Conservation (phyloP, 2,797 vertebrate genomes). For the Syncerus caffer region DNA sequence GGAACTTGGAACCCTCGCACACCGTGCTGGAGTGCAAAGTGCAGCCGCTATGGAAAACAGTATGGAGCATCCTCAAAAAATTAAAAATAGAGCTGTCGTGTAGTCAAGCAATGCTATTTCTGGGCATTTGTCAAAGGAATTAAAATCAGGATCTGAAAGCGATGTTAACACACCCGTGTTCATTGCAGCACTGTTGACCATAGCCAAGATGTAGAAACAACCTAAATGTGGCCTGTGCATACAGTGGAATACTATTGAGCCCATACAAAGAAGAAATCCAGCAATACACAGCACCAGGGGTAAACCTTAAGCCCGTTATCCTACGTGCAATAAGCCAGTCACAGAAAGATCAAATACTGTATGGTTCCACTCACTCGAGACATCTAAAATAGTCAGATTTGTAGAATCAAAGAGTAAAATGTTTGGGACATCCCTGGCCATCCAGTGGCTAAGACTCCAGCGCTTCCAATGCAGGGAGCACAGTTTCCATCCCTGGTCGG, state of each 20-base stretch:
- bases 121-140: neutral
- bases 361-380: neutral
- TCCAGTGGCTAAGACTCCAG: neutral
- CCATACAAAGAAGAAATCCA: neutral
- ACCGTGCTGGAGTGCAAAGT: neutral
- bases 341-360: neutral
- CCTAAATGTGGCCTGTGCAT: rapidly evolving
- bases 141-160: neutral
- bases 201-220: neutral
- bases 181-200: neutral
- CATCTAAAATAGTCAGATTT: neutral
- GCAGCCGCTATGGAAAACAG: neutral
- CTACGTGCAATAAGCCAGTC: neutral
- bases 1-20: neutral
- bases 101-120: neutral
- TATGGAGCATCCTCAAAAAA: neutral
- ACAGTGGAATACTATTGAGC: rapidly evolving
- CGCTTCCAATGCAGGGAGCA: neutral
- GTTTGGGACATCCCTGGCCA: neutral
- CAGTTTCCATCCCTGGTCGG: neutral
- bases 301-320: neutral
- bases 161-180: neutral
- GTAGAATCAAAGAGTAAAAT: too few species aligned
- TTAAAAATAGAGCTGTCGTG: neutral
- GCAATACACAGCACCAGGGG: rapidly evolving